Evolutionary conservation across 2,888 invertebrate genomes (phyloP), one percentile per base, ranked within the genome.

Genomic region (Phaedon cochleariae): DNA sequence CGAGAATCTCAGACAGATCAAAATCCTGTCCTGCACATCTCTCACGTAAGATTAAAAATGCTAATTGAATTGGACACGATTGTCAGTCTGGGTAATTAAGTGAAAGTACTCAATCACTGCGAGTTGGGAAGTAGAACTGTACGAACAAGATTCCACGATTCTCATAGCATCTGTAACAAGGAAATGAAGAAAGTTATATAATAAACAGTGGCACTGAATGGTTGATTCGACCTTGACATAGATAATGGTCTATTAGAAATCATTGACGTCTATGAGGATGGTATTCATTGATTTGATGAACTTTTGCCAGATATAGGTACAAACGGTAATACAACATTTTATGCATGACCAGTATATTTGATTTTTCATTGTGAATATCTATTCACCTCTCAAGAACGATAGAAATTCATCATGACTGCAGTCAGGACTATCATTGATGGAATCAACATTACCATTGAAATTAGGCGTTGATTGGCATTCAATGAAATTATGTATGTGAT

Each of bases 61-160:
- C 17, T 62, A 58, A 62, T 62, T 21, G 60, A 59, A 65, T 65
- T 55, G 54, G 49, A 62, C 59, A 53, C 49, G 59, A 62, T 61
- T 61, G 20, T 55, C 46, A 34, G 61, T 65, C 62, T 53, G 31
- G 37, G 59, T 61, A 58, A 57, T 59, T 59, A 59, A 59, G 65
- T 65, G 65, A 65, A 65, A 65, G 65, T 62, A 54, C 48, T 59
- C 49, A 59, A 59, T 62, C 62, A 60, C 34, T 9, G 61, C 21
- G 21, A 41, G 21, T 45, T 49, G 41, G 65, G 65, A 65, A 65
- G 65, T 65, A 59, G 65, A 61, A 62, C 65, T 65, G 62, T 59
- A 48, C 21, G 34, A 29, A 57, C 48, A 46, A 55, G 55, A 65
- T 51, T 26, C 29, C 22, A 54, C 46, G 26, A 45, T n/a, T n/a